These are phyloP conservation scores for Acropora yongei DNA, from an alignment of 64 coral and sea anemone genomes.

Conservation along the genomic window DNA sequence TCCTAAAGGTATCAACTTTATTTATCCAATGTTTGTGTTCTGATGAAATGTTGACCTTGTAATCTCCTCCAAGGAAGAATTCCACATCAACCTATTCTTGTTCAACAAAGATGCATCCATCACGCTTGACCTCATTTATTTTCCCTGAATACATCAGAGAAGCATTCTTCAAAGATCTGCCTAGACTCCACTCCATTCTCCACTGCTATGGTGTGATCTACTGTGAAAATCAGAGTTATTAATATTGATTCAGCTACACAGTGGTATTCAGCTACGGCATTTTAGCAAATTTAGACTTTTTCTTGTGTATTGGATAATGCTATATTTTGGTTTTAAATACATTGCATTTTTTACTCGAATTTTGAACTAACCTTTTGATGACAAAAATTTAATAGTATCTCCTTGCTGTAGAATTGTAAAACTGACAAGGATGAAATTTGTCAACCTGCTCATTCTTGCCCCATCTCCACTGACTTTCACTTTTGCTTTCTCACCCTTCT, in stretches of 20 bases:
- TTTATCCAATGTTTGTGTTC: slow-evolving; percentile 1
- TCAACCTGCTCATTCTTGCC: slow-evolving; percentile 42
- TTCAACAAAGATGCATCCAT: slow-evolving; percentile 29
- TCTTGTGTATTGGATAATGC: background rate
- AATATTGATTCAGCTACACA: background rate
- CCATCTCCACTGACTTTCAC: slow-evolving; percentile 66
- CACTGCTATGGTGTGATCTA: slow-evolving; percentile 52
- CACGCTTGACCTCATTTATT: slow-evolving; percentile 41
- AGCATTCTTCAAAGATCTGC: slow-evolving; percentile 25
- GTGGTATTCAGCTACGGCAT: too few relatives aligned
- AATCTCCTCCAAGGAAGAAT: slow-evolving; percentile 71
- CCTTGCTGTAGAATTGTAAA: slow-evolving; percentile 48
- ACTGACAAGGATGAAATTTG: slow-evolving; percentile 64
- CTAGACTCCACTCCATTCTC: slow-evolving; percentile 39
- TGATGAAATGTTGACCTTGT: slow-evolving; percentile 18
- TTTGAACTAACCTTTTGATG: slow-evolving; percentile 70
- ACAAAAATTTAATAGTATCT: slow-evolving; percentile 44
- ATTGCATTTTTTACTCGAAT: background rate
- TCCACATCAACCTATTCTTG: slow-evolving; percentile 41
- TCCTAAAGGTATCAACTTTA: background rate
- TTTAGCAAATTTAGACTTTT: background rate
- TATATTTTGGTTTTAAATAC: background rate
- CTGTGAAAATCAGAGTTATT: slow-evolving; percentile 37
- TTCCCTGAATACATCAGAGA: slow-evolving; percentile 52
- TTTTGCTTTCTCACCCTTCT: slow-evolving; percentile 9